phyloP scores from a whole-genome alignment of 2,888 invertebrate genomes.

The Acanthosepion pharaonis region DNA sequence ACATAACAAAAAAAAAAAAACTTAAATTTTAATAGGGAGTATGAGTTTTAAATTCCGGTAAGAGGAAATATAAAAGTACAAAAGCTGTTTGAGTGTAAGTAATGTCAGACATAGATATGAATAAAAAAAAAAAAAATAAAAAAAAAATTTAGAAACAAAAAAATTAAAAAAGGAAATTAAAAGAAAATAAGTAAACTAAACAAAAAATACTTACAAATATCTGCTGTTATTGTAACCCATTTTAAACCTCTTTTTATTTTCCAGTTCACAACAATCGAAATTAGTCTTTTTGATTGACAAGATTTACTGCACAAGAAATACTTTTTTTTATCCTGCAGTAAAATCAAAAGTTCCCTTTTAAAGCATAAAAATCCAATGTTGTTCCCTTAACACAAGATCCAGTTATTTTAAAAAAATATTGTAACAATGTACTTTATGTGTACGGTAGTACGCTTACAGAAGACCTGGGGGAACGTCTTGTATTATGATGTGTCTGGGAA shows the following conservation, averaged over 20 bases:
- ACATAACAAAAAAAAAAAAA: no score
- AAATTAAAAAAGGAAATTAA: no score
- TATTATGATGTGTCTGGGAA: not conserved
- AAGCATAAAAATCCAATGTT: not conserved
- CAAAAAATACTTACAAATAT: not conserved
- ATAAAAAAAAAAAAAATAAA: no score
- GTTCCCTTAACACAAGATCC: not conserved
- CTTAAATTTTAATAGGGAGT: no score
- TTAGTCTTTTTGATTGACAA: not conserved
- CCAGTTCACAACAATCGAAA: not conserved
- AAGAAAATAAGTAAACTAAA: no score
- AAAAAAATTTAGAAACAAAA: no score
- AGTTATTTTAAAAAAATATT: not conserved
- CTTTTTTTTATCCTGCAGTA: not conserved
- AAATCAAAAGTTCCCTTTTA: not conserved
- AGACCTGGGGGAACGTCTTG: not conserved
- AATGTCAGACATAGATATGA: no score
- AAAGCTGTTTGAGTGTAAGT: no score
- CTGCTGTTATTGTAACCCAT: not conserved
- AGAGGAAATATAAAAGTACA: no score
- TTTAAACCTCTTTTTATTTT: not conserved
- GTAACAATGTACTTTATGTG: not conserved
- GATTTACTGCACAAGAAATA: not conserved
- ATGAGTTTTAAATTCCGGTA: no score
- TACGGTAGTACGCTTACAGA: not conserved